Conservation (phyloP, 2,113 vertebrate genomes). For the Hystrix cristata region DNA sequence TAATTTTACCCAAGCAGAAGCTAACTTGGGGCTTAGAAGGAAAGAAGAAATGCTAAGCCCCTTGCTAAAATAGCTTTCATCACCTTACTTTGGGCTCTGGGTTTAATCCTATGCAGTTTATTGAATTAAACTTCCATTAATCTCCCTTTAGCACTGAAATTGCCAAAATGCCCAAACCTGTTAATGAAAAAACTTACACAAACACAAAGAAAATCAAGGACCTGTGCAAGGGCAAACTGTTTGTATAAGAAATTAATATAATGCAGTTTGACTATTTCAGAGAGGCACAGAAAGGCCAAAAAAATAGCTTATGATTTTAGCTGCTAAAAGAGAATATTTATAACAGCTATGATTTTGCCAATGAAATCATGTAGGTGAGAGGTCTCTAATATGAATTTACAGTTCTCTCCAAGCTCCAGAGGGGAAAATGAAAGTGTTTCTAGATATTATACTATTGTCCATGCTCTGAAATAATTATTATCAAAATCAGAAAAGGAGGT, state of each 20-base stretch:
- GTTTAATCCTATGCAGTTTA: conserved; percentile 60
- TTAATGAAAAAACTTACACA: conserved; percentile 59
- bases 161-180: conserved; percentile 40
- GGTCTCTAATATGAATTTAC: conserved; percentile 30
- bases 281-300: not conserved
- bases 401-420: not conserved
- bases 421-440: not conserved
- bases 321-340: conserved; percentile 49
- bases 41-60: not conserved
- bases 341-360: conserved; percentile 60
- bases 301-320: conserved; percentile 31
- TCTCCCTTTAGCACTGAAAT: conserved; percentile 52
- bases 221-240: conserved; percentile 55
- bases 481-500: not conserved
- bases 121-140: conserved; percentile 73
- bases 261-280: conserved; percentile 66
- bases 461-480: conserved; percentile 1
- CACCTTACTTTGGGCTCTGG: not conserved
- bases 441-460: not conserved
- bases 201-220: conserved; percentile 59
- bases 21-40: not conserved
- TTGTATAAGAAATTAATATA: conserved; percentile 70
- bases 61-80: not conserved
- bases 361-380: conserved; percentile 50
- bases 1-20: not conserved